Conservation (phyloP, 2,113 vertebrate genomes). For the Anoura caudifer region DNA sequence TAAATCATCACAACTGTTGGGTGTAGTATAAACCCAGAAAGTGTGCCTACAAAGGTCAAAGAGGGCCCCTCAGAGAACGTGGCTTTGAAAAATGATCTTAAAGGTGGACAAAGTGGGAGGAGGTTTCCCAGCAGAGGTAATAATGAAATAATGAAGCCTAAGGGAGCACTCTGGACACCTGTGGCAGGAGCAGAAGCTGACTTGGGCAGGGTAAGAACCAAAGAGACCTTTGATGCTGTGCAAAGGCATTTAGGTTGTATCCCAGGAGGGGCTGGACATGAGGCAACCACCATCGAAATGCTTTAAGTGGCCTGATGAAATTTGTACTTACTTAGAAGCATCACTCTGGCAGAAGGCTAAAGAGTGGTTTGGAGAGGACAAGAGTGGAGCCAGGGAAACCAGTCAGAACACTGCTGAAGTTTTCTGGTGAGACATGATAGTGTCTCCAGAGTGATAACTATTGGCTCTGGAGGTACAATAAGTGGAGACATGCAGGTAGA, state of each 20-base stretch:
- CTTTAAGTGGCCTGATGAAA: neutral
- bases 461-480: neutral
- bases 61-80: neutral
- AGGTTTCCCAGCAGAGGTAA: neutral
- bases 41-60: neutral
- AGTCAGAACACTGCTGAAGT: neutral
- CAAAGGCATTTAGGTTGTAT: neutral
- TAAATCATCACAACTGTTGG: neutral
- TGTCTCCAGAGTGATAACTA: neutral
- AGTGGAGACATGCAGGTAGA: neutral
- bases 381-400: neutral
- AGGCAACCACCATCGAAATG: neutral
- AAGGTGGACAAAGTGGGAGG: neutral
- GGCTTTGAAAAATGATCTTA: neutral
- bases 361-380: neutral
- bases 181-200: neutral
- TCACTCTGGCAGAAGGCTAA: neutral
- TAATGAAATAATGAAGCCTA: neutral
- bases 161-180: no score
- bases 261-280: neutral
- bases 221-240: neutral
- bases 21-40: neutral
- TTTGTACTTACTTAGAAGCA: neutral
- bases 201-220: neutral
- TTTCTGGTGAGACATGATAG: accelerated